Conservation (phyloP, 2,888 invertebrate genomes). For the Lepeophtheirus nordmannii region DNA sequence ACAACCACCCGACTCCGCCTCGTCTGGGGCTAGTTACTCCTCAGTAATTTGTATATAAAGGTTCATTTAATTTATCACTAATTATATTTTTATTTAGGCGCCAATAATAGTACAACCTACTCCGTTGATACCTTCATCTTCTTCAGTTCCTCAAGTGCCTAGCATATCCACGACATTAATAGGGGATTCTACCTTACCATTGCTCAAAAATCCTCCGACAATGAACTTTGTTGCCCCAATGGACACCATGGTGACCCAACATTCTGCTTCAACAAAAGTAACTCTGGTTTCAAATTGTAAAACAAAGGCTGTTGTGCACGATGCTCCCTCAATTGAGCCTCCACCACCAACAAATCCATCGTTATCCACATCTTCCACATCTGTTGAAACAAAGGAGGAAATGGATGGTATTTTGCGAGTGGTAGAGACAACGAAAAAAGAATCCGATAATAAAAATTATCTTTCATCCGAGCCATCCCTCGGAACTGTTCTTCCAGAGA, state of each 20-base stretch:
- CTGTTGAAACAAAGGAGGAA: neutral
- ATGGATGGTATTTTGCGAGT: neutral
- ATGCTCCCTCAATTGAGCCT: neutral
- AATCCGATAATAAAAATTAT: neutral
- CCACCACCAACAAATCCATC: neutral
- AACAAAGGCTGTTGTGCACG: neutral
- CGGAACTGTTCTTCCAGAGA: conserved; percentile 14
- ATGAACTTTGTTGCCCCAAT: neutral
- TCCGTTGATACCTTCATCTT: neutral
- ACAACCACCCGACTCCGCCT: neutral
- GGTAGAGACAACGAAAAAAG: neutral
- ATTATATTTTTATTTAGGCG: neutral
- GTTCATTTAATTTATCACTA: neutral
- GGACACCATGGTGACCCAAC: neutral
- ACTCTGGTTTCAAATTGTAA: neutral
- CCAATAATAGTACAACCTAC: neutral
- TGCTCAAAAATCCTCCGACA: neutral
- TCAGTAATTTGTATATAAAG: neutral
- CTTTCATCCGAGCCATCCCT: neutral
- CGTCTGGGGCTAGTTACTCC: neutral
- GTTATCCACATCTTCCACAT: neutral
- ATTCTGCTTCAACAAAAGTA: neutral
- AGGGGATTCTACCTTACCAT: neutral
- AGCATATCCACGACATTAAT: neutral
- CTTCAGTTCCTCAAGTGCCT: neutral